Percentiles rank a stretch among this genome's conserved stretches.
These are phyloP conservation scores for human (Homo sapiens) DNA, from an alignment of 2,113 vertebrate species.

Conservation along the genomic window GRCh38 chr1:7208001-7208500, in stretches of 20 bases:
- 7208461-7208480: background rate
- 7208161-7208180: background rate
- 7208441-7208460: background rate
- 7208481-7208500: background rate
- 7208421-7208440: background rate
- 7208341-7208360: background rate
- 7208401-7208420: fast-evolving
- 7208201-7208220: background rate
- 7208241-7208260: background rate
- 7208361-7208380: background rate
- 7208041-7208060: background rate
- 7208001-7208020: background rate
- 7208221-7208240: background rate
- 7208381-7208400: background rate
- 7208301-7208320: background rate
- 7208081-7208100: background rate
- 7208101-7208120: background rate
- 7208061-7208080: background rate
- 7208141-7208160: background rate
- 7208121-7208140: background rate
- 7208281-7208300: background rate
- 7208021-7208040: background rate
- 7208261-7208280: background rate
- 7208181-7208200: background rate
- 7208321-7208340: background rate